Evolutionary conservation across 2,888 invertebrate genomes (phyloP).

Genomic region (Isotomurus palustris): DNA sequence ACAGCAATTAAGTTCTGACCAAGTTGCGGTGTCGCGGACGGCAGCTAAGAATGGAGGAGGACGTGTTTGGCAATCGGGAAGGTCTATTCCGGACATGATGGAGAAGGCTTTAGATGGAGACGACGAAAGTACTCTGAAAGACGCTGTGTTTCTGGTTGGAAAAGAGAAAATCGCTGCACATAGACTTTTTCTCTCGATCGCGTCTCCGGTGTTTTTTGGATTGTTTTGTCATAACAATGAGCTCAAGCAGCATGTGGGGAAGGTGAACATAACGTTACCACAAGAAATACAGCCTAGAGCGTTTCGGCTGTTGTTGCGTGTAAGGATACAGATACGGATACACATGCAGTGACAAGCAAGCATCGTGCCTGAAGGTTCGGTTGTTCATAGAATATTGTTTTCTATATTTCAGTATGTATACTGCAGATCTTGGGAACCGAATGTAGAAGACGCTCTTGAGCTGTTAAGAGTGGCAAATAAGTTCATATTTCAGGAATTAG

Average conservation of each 20-base stretch:
- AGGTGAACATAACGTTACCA: background rate
- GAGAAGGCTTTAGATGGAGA: background rate
- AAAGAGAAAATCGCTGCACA: background rate
- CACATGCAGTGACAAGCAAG: too few species aligned
- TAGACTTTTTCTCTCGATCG: background rate
- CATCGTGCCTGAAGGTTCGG: too few species aligned
- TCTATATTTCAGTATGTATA: background rate
- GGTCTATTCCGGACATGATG: background rate
- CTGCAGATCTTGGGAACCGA: background rate
- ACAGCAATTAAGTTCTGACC: too few species aligned
- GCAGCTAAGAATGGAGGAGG: too few species aligned
- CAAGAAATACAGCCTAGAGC: background rate
- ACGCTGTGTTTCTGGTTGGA: slow-evolving; percentile 4
- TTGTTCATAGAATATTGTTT: background rate
- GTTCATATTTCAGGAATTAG: background rate
- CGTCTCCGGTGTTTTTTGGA: background rate
- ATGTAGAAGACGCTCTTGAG: background rate
- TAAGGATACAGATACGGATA: too few species aligned
- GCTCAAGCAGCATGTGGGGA: too few species aligned
- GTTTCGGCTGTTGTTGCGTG: background rate
- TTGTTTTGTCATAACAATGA: background rate
- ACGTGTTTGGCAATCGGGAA: background rate
- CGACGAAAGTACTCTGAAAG: background rate
- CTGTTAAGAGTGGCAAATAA: background rate
- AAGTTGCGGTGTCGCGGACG: too few species aligned